Evolutionary conservation across 2,888 invertebrate genomes (phyloP), one percentile per base, ranked within the genome.

Genomic region (Harpalus rufipes): DNA sequence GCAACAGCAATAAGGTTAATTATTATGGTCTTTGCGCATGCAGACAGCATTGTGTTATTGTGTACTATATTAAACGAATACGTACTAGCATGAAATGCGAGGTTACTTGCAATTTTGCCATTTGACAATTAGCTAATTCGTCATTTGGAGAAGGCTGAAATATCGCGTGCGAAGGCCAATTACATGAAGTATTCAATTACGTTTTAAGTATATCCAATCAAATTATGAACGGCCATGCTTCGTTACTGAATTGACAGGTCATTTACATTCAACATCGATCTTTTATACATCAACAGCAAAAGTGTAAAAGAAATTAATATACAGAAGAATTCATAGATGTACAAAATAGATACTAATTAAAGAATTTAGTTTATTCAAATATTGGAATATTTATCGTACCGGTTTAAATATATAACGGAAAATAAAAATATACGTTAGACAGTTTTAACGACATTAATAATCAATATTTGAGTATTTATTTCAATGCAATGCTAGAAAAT

Each of bases 91-190:
- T 12, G 44, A 8, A 51, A 51, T 12, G 44, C 44, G 44, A 51
- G 44, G 44, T 51, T 51, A 51, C 44, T 51, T 51, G 44, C 44
- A 51, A 51, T 51, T 51, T 51, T 12, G 44, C 44, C 12, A 7
- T 51, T 51, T 51, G 44, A 51, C 44, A 51, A 51, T 51, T 51
- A 51, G 44, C 44, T 51, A 51, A 51, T 51, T 51, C 44, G 44
- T 51, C 44, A 51, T 51, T 51, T 51, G 12, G 44, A 51, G 44
- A 51, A 51, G 44, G 44, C 12, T 51, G 44, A 6, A 51, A 51
- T 51, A 51, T 51, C 8, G 12, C 44, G 12, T 51, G 44, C 44
- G 44, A 51, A 51, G 44, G 44, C 44, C 44, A 51, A 51, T 51
- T 51, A 51, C 44, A 51, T 51, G 10, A 51, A 51, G 44, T 51